Evolutionary conservation across 2,113 vertebrate genomes (phyloP).

Genomic region (Chlorocebus sabaeus): DNA sequence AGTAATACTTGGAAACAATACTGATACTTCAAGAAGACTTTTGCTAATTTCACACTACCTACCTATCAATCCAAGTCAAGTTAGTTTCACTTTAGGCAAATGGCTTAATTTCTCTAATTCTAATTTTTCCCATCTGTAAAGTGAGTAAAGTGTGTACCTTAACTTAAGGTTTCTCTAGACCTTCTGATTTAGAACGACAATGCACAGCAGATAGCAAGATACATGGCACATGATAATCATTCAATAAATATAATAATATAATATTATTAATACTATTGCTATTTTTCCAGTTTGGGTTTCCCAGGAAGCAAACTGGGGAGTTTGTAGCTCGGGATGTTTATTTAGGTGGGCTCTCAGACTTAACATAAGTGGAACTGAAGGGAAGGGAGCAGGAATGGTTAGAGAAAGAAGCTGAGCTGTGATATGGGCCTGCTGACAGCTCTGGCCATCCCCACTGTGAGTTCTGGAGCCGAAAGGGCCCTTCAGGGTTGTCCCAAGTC

Average conservation of each 20-base stretch:
- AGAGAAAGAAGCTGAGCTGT: not conserved
- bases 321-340: too few species aligned
- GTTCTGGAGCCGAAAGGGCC: not conserved
- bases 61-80: not conserved
- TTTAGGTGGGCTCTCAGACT: not conserved
- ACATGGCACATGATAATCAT: not conserved
- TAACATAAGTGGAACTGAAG: not conserved
- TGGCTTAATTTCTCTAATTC: not conserved
- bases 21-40: not conserved
- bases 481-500: not conserved
- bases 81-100: not conserved
- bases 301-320: not conserved
- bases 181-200: not conserved
- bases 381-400: fast-evolving
- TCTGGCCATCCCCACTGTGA: not conserved
- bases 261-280: not conserved
- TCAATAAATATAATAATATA: not conserved
- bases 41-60: not conserved
- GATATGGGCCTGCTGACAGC: not conserved
- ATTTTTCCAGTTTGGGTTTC: not conserved
- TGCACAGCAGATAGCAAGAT: not conserved
- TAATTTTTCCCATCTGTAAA: not conserved
- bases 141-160: not conserved
- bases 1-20: not conserved
- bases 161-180: not conserved